phyloP scores from a whole-genome alignment of 1,140 invertebrate species.

The Meloidogyne floridensis region DNA sequence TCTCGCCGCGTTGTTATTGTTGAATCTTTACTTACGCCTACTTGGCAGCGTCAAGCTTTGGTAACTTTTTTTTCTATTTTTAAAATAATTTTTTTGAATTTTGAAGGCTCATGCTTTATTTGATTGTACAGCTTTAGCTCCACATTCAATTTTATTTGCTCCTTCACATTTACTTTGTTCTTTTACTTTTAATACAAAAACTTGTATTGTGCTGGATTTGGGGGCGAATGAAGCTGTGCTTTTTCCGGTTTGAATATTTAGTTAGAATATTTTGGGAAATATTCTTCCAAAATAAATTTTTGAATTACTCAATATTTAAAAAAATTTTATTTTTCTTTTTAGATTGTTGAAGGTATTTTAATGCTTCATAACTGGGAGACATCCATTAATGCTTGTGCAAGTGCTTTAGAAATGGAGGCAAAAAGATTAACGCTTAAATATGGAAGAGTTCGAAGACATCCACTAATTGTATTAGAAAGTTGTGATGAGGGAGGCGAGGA shows the following conservation, averaged over 20 bases:
- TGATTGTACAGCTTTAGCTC: background rate
- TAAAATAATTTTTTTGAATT: constrained; percentile 12
- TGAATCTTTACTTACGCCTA: constrained; percentile 45
- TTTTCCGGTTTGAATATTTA: constrained; percentile 46
- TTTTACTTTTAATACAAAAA: constrained; percentile 51
- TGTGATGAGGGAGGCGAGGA: background rate
- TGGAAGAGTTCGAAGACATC: constrained; percentile 22
- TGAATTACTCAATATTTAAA: too few species aligned
- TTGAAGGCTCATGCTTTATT: background rate
- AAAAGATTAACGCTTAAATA: constrained; percentile 23
- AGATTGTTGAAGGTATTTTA: constrained; percentile 43
- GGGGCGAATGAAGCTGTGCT: constrained; percentile 44
- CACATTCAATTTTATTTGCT: constrained; percentile 35
- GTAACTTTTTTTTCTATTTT: constrained; percentile 42
- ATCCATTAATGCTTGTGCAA: constrained; percentile 27
- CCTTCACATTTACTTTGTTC: constrained; percentile 48
- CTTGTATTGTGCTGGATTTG: constrained; percentile 41
- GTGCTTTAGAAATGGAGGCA: constrained; percentile 36
- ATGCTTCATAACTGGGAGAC: constrained; percentile 43
- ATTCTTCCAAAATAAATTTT: too few species aligned
- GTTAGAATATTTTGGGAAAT: too few species aligned
- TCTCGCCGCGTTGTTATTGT: constrained; percentile 42
- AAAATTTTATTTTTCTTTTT: constrained; percentile 18
- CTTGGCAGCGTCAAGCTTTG: constrained; percentile 34
- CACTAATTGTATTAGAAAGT: background rate